A percentile compares a stretch with the other conserved stretches of the same genome.
These are phyloP conservation scores for Atlantisia rogersi DNA, from an alignment of 2,113 vertebrate species.

Conservation along the genomic window DNA sequence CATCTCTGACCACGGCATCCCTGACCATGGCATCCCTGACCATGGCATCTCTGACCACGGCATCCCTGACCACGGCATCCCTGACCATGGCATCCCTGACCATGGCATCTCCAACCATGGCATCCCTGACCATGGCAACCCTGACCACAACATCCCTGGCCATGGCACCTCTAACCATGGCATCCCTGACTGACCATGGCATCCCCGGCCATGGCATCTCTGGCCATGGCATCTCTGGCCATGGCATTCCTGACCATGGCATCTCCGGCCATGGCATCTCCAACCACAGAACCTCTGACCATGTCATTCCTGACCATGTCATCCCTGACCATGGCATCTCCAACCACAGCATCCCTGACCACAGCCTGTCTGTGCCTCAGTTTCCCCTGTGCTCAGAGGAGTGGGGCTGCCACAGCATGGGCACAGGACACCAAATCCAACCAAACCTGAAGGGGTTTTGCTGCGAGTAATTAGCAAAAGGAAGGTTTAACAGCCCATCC, in stretches of 20 bases:
- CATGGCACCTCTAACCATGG: neutral
- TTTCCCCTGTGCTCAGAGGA: fast-evolving
- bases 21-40: neutral
- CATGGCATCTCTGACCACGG: fast-evolving
- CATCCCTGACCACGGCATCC: neutral
- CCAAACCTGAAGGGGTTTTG: neutral
- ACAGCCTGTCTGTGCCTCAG: fast-evolving
- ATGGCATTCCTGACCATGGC: neutral
- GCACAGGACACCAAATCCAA: neutral
- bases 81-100: neutral
- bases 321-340: neutral
- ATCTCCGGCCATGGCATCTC: neutral
- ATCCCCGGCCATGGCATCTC: neutral
- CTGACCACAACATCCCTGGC: neutral
- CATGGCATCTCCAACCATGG: neutral
- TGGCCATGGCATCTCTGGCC: neutral
- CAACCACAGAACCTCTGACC: neutral
- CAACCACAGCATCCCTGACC: neutral
- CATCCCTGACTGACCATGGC: neutral
- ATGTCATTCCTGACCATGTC: neutral
- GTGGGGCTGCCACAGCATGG: fast-evolving
- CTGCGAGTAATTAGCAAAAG: neutral
- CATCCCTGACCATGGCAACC: neutral
- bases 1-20: neutral
- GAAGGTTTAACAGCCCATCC: neutral